These are phyloP conservation scores for Masnerella sp. DNA, from an alignment of 2,888 invertebrate species.

Conservation along the genomic window DNA sequence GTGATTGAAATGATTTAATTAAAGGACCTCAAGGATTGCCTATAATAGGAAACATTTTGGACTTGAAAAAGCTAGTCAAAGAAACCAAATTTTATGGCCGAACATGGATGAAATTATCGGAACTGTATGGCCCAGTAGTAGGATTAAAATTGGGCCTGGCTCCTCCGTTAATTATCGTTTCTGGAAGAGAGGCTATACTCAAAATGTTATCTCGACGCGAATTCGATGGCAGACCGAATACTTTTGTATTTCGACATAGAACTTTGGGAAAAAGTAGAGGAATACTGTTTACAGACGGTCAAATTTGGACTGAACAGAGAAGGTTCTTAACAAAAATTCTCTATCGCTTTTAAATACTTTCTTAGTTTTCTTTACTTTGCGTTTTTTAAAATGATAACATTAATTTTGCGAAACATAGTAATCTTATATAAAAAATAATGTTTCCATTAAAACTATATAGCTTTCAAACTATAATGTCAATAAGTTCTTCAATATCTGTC, in stretches of 20 bases:
- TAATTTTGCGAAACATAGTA: too few species aligned
- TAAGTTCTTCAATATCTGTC: too few species aligned
- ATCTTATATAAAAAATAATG: too few species aligned
- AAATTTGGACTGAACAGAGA: constrained; percentile 83
- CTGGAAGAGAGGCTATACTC: constrained; percentile 82
- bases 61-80: constrained; percentile 75
- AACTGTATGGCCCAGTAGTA: constrained; percentile 82
- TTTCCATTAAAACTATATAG: too few species aligned
- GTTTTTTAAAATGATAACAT: too few species aligned
- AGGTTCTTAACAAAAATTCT: constrained; percentile 68
- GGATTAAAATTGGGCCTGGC: constrained; percentile 82
- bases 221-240: constrained; percentile 85
- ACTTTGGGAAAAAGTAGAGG: constrained; percentile 83
- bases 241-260: constrained; percentile 82
- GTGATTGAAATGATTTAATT: too few species aligned
- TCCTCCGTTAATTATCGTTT: constrained; percentile 81
- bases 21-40: constrained; percentile 80
- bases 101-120: constrained; percentile 81
- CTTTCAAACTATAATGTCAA: too few species aligned
- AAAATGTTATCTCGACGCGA: constrained; percentile 82
- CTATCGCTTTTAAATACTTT: too few species aligned
- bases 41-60: constrained; percentile 79
- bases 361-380: too few species aligned
- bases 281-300: constrained; percentile 85
- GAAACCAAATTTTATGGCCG: constrained; percentile 80